phyloP scores from a whole-genome alignment of 2,113 vertebrate species.

The Symphodus melops region DNA sequence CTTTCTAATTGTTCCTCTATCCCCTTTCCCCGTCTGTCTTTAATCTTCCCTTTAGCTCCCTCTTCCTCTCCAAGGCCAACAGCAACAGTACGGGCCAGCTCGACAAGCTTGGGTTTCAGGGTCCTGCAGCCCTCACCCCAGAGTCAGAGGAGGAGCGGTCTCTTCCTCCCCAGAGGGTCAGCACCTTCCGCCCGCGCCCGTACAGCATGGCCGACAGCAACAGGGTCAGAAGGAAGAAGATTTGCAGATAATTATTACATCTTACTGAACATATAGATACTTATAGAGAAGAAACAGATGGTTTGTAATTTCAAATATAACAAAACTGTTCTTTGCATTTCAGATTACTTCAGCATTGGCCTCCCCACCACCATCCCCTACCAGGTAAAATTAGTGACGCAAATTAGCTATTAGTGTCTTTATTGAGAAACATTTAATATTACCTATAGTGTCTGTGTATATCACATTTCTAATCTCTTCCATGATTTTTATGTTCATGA shows the following conservation, averaged over 20 bases:
- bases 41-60: slow-evolving; percentile 63
- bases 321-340: neutral
- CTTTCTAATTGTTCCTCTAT: slow-evolving; percentile 8
- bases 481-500: too few species aligned
- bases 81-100: slow-evolving; percentile 83
- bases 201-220: slow-evolving; percentile 88
- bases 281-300: neutral
- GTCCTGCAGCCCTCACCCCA: slow-evolving; percentile 57
- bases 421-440: neutral
- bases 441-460: neutral
- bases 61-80: slow-evolving; percentile 79
- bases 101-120: slow-evolving; percentile 78
- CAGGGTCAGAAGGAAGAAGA: slow-evolving; percentile 64
- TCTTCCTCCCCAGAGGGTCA: slow-evolving; percentile 79
- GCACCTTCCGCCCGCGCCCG: slow-evolving; percentile 85
- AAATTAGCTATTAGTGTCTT: neutral
- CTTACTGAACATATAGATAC: neutral
- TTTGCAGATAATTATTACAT: neutral
- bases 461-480: neutral
- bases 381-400: slow-evolving; percentile 69
- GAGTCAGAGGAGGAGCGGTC: slow-evolving; percentile 76
- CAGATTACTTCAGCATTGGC: slow-evolving; percentile 76
- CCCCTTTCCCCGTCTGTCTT: neutral
- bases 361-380: slow-evolving; percentile 78
- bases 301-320: neutral